Evolutionary conservation across 64 coral and sea anemone genomes (phyloP).

Genomic region (Stichodactyla mertensii): DNA sequence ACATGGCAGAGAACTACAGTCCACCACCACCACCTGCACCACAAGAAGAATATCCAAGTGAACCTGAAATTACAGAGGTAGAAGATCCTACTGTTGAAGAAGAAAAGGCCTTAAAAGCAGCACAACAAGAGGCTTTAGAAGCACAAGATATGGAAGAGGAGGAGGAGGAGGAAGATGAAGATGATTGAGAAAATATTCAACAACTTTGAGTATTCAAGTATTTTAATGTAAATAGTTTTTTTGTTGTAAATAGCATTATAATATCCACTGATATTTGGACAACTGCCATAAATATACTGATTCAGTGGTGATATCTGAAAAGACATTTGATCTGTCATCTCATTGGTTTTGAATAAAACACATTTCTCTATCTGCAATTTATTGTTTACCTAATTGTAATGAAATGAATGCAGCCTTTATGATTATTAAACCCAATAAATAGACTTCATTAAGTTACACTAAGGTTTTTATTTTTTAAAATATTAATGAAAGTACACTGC

Average conservation of each 20-base stretch:
- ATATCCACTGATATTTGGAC: background rate
- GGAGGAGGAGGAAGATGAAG: slow-evolving; percentile 89
- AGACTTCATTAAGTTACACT: background rate
- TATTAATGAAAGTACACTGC: background rate
- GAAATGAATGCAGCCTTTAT: background rate
- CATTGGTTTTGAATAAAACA: background rate
- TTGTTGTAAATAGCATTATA: background rate
- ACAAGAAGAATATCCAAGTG: slow-evolving; percentile 97
- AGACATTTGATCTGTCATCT: background rate
- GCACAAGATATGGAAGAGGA: slow-evolving; percentile 86
- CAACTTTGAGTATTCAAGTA: background rate
- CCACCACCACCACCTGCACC: slow-evolving; percentile 87
- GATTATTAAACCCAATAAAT: background rate
- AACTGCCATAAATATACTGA: background rate
- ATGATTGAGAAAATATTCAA: slow-evolving; percentile 58
- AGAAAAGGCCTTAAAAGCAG: slow-evolving; percentile 91
- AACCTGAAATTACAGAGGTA: slow-evolving; percentile 88
- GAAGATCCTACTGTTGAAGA: slow-evolving; percentile 98
- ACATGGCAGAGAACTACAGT: slow-evolving; percentile 94
- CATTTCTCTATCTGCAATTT: background rate
- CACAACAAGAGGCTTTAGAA: slow-evolving; percentile 92
- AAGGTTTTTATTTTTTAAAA: slow-evolving; percentile 8
- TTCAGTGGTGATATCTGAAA: background rate
- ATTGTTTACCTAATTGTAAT: background rate
- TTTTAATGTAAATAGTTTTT: slow-evolving; percentile 3